These are phyloP conservation scores for Drosophila nigromelanica DNA, from an alignment of 1,140 invertebrate species.

Conservation along the genomic window DNA sequence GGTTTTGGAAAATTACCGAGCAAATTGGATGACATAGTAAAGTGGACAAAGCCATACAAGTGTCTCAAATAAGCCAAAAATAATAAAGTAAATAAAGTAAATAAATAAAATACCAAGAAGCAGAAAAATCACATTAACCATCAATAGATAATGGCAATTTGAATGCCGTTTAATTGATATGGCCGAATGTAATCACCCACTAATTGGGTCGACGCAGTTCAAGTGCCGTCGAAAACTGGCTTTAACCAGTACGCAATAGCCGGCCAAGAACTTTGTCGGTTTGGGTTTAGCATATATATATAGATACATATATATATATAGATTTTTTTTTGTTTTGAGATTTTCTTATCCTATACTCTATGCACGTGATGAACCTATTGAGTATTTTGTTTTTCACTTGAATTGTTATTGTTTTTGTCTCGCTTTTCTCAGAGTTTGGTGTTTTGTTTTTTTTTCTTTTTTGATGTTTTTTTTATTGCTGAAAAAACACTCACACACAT, in stretches of 20 bases:
- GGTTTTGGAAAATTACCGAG: conserved; percentile 26
- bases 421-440: conserved; percentile 11
- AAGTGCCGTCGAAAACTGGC: conserved; percentile 17
- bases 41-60: conserved; percentile 36
- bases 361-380: conserved; percentile 59
- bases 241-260: conserved; percentile 23
- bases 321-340: background rate
- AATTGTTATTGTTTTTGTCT: conserved; percentile 61
- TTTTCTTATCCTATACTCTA: conserved; percentile 43
- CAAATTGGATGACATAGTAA: conserved; percentile 33
- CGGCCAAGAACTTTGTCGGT: conserved; percentile 11
- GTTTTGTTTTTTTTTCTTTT: conserved; percentile 38
- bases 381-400: conserved; percentile 31
- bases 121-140: conserved; percentile 19
- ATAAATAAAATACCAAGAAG: too few species aligned
- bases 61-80: conserved; percentile 12
- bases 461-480: conserved; percentile 9
- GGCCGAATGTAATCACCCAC: conserved; percentile 21
- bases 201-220: conserved; percentile 24
- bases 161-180: conserved; percentile 22
- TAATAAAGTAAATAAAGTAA: background rate
- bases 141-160: conserved; percentile 27
- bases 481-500: background rate
- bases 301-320: background rate
- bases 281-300: conserved; percentile 1